These are phyloP conservation scores for Oreortyx pictus DNA, from an alignment of 2,797 vertebrate species.

Conservation along the genomic window DNA sequence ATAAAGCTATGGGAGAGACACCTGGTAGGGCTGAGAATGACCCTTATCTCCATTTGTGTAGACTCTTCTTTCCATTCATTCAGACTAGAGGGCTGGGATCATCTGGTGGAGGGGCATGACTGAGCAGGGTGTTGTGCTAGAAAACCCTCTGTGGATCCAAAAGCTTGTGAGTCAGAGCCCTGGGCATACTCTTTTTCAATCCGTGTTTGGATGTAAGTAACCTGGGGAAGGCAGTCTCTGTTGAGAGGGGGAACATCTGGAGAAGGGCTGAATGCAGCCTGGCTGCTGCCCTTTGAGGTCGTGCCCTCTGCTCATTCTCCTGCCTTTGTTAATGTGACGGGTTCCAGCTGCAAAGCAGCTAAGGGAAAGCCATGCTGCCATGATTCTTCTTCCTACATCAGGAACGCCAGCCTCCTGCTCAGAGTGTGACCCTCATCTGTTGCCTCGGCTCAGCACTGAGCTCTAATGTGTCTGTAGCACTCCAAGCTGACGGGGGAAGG, in stretches of 20 bases:
- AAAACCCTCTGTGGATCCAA: not conserved
- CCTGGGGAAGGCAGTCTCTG: slow-evolving; percentile 21
- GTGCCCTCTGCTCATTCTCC: not conserved
- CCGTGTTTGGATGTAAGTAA: slow-evolving; percentile 20
- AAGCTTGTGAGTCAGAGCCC: slow-evolving; percentile 15
- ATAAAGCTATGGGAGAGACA: not conserved
- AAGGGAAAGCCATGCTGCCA: not conserved
- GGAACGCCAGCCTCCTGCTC: not conserved
- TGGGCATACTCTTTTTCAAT: not conserved
- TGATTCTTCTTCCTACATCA: not conserved
- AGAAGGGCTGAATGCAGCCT: slow-evolving; percentile 3
- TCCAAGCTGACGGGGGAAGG: not conserved
- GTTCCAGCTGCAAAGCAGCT: slow-evolving; percentile 32
- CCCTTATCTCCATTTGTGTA: not conserved
- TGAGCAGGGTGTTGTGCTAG: not conserved
- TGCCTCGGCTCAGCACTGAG: not conserved
- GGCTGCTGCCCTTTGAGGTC: not conserved
- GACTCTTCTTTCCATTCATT: not conserved
- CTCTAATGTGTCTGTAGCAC: not conserved
- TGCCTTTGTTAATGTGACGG: slow-evolving; percentile 9
- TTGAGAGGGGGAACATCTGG: slow-evolving; percentile 39
- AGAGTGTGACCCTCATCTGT: not conserved
- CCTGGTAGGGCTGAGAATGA: not conserved
- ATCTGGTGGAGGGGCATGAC: not conserved
- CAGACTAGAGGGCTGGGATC: not conserved